Percentiles rank a stretch among this genome's conserved stretches.
phyloP scores from a whole-genome alignment of 2,113 vertebrate species.

The Xenopus tropicalis region UCB_Xtro_10.0 CM004452.2:46031001-46031500 shows the following conservation, averaged over 20 bases:
- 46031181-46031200: slow-evolving; percentile 79
- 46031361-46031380: slow-evolving; percentile 80
- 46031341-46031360: slow-evolving; percentile 76
- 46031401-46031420: slow-evolving; percentile 81
- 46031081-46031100: slow-evolving; percentile 73
- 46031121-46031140: slow-evolving; percentile 75
- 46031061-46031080: slow-evolving; percentile 43
- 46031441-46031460: slow-evolving; percentile 81
- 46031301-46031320: slow-evolving; percentile 71
- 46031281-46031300: slow-evolving; percentile 79
- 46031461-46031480: slow-evolving; percentile 58
- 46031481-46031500: slow-evolving; percentile 78
- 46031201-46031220: slow-evolving; percentile 78
- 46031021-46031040: no score
- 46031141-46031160: slow-evolving; percentile 76
- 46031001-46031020: no score
- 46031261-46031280: slow-evolving; percentile 78
- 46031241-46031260: slow-evolving; percentile 74
- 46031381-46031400: slow-evolving; percentile 83
- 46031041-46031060: no score
- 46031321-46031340: slow-evolving; percentile 74
- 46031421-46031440: slow-evolving; percentile 75
- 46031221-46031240: slow-evolving; percentile 78
- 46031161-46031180: slow-evolving; percentile 79
- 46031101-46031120: slow-evolving; percentile 78